phyloP scores from a whole-genome alignment of 1,140 invertebrate species.

The Helicoverpa zea region DNA sequence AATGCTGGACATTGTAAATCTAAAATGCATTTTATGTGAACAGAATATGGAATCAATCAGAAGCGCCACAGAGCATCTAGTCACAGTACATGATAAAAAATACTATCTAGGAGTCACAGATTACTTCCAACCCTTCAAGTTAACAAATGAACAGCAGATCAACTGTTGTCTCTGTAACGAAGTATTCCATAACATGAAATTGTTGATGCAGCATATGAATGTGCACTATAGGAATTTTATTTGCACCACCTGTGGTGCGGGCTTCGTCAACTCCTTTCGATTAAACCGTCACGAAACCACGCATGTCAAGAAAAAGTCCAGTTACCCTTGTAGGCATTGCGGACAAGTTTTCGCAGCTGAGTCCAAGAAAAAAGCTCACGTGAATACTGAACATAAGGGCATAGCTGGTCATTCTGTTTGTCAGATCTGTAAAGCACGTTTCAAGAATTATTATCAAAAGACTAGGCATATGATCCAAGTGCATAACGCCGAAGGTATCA shows the following conservation, averaged over 20 bases:
- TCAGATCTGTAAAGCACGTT: conserved; percentile 79
- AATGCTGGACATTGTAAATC: conserved; percentile 77
- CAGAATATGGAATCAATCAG: conserved; percentile 66
- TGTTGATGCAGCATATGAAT: conserved; percentile 83
- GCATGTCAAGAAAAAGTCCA: conserved; percentile 76
- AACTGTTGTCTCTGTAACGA: conserved; percentile 77
- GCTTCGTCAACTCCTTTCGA: conserved; percentile 80
- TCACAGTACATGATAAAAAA: conserved; percentile 73
- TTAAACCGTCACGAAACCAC: conserved; percentile 78
- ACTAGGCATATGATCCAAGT: conserved; percentile 81
- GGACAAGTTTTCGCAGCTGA: conserved; percentile 75
- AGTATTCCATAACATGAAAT: conserved; percentile 79
- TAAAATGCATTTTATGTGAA: conserved; percentile 79
- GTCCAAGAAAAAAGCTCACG: conserved; percentile 79
- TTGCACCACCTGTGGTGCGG: conserved; percentile 78
- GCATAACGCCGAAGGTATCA: conserved; percentile 78
- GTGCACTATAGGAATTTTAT: conserved; percentile 80
- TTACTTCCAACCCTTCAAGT: conserved; percentile 80
- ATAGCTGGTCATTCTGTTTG: conserved; percentile 81
- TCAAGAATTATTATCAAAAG: conserved; percentile 83
- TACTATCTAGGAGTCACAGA: conserved; percentile 75
- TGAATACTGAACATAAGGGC: conserved; percentile 79
- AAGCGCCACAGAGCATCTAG: conserved; percentile 74
- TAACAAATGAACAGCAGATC: conserved; percentile 75
- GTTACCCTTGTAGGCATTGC: conserved; percentile 75